These are phyloP conservation scores for Druceiella hillmani DNA, from an alignment of 2,888 invertebrate species.

Conservation along the genomic window DNA sequence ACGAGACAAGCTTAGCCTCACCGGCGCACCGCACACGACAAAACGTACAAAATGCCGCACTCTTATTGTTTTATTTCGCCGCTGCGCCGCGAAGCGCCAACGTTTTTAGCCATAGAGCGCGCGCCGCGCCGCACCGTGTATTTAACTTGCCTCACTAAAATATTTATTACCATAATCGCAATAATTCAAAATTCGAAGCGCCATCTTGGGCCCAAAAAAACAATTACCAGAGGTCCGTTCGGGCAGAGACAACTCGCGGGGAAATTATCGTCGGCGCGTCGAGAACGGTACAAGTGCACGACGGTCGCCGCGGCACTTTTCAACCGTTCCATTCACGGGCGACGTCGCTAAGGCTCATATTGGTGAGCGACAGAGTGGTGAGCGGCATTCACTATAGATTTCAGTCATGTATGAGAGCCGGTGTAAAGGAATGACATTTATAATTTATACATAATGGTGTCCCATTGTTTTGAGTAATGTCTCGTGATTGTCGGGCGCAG, in stretches of 20 bases:
- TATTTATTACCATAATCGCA: slow-evolving; percentile 5
- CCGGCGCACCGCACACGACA: too few species aligned
- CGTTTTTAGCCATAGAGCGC: too few species aligned
- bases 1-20: too few species aligned
- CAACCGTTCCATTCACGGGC: neutral
- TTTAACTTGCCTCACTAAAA: neutral
- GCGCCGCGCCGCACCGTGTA: neutral
- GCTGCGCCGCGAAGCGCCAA: too few species aligned
- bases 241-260: too few species aligned
- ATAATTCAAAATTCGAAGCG: slow-evolving; percentile 5
- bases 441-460: slow-evolving; percentile 14
- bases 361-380: neutral
- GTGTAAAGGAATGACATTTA: slow-evolving; percentile 11
- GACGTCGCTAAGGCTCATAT: neutral
- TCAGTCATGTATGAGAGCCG: slow-evolving; percentile 1
- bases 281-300: neutral
- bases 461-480: slow-evolving; percentile 20
- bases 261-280: neutral
- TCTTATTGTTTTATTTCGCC: too few species aligned
- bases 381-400: neutral
- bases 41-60: too few species aligned
- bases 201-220: slow-evolving; percentile 1
- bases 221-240: neutral
- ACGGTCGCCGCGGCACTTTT: neutral
- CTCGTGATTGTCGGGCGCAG: slow-evolving; percentile 15